Base-by-base conservation (phyloP, 2,888 invertebrate species). In the Torymus aiolomorphi region DNA sequence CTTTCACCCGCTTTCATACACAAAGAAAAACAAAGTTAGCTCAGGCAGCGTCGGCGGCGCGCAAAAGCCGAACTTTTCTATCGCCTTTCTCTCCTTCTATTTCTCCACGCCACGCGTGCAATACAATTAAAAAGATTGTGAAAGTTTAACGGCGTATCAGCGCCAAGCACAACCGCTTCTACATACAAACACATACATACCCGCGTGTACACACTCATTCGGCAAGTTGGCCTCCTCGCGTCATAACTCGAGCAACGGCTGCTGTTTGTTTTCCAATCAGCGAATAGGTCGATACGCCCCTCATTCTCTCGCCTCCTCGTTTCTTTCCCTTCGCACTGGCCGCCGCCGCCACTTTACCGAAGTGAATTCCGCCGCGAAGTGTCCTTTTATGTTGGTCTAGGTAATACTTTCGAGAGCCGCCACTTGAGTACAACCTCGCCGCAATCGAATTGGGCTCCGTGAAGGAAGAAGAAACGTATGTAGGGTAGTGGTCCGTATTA, bases 71-170 rank as follows among this genome's bases (percentile, higher is more conserved):
- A 89, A 89, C 87, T 89, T 88, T 89, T 87, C 88, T 88, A 87
- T 89, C 88, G 86, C 83, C 84, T 84, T 66, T 42, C 82, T 82
- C 81, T 83, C 82, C 51, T 2, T 81, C 80, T 62, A 1, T 42
- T 42, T 42, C 8, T 42, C 42, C 79, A 20, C 31, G 18, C 52
- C 71, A 18, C 78, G 83, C 42, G 8, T 8, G 84, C 86, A 88
- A 88, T 87, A 87, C 88, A 88, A 89, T 89, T 89, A 89, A 88
- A 88, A 88, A 88, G 88, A 88, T 89, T 88, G 88, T 85, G 76
- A 85, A 88, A 86, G 86, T 88, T 87, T 76, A 78, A 75, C 59
- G 61, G 81, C 67, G 65, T 75, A 78, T 73, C 69, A 72, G 80
- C 69, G 76, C 67, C 78, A 79, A 75, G 80, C 79, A 79, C 69